Conservation (phyloP, 2,113 vertebrate genomes). For the Fulica atra region DNA sequence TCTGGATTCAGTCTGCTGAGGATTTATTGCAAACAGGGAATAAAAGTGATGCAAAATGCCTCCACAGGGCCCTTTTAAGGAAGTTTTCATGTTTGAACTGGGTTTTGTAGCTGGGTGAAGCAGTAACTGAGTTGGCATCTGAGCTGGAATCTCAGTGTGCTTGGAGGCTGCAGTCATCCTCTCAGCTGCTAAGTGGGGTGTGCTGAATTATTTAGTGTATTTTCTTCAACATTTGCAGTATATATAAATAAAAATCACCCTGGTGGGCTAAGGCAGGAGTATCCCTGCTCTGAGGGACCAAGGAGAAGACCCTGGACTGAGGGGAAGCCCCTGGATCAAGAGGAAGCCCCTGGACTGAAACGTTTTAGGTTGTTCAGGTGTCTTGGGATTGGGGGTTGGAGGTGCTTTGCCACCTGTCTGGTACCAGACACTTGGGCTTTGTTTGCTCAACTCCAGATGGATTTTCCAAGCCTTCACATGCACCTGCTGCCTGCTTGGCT, state of each 20-base stretch:
- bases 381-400: background rate
- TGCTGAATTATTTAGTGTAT: background rate
- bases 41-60: background rate
- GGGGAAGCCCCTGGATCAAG: too few species aligned
- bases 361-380: background rate
- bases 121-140: slow-evolving; percentile 30
- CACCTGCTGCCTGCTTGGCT: background rate
- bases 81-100: background rate
- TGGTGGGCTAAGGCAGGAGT: background rate
- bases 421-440: background rate
- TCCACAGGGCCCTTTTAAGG: slow-evolving; percentile 36
- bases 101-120: slow-evolving; percentile 4
- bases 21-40: background rate
- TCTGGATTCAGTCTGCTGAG: background rate
- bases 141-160: background rate
- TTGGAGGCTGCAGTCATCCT: background rate
- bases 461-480: background rate
- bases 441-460: background rate
- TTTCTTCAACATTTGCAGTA: background rate
- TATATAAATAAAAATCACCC: background rate
- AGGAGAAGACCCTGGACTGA: too few species aligned
- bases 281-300: background rate
- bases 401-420: background rate
- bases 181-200: background rate
- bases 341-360: background rate